Evolutionary conservation across 2,888 invertebrate genomes (phyloP).

Genomic region (Leucozona laternaria): DNA sequence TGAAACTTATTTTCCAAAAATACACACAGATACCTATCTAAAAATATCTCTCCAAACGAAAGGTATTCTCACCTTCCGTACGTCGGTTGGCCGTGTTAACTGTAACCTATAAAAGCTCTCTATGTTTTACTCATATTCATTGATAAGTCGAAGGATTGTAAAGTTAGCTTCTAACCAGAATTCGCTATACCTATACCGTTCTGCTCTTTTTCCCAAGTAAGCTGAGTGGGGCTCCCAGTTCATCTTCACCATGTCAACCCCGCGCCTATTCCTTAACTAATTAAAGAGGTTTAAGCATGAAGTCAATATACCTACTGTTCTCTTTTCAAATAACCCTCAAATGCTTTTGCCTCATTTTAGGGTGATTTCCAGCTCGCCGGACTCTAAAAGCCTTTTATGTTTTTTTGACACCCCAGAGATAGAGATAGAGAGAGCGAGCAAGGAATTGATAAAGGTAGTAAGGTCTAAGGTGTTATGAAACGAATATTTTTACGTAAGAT

Average conservation of each 20-base stretch:
- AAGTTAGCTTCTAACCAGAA: slow-evolving; percentile 28
- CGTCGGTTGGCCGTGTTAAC: neutral
- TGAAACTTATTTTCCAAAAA: slow-evolving; percentile 19
- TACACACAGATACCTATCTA: slow-evolving; percentile 9
- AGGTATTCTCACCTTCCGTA: slow-evolving; percentile 1
- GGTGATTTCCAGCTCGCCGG: neutral
- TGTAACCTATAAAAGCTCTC: slow-evolving; percentile 37
- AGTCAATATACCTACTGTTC: slow-evolving; percentile 9
- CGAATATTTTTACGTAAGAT: slow-evolving; percentile 67
- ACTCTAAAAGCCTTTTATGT: neutral
- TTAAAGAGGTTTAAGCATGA: slow-evolving; percentile 4
- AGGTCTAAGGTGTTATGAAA: slow-evolving; percentile 66
- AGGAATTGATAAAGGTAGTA: slow-evolving; percentile 2
- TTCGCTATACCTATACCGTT: neutral
- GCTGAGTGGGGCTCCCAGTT: neutral
- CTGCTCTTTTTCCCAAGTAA: neutral
- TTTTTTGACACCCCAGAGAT: neutral
- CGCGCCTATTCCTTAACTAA: neutral
- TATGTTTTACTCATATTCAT: slow-evolving; percentile 66
- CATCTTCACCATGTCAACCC: slow-evolving; percentile 23
- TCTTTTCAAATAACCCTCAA: neutral
- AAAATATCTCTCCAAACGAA: slow-evolving; percentile 18
- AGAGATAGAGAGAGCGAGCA: neutral
- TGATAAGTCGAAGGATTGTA: slow-evolving; percentile 68
- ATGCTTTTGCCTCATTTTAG: neutral